Evolutionary conservation across 2,888 invertebrate species (phyloP), one percentile per base, ranked within the genome.

Genomic region (Caenorhabditis sp.): DNA sequence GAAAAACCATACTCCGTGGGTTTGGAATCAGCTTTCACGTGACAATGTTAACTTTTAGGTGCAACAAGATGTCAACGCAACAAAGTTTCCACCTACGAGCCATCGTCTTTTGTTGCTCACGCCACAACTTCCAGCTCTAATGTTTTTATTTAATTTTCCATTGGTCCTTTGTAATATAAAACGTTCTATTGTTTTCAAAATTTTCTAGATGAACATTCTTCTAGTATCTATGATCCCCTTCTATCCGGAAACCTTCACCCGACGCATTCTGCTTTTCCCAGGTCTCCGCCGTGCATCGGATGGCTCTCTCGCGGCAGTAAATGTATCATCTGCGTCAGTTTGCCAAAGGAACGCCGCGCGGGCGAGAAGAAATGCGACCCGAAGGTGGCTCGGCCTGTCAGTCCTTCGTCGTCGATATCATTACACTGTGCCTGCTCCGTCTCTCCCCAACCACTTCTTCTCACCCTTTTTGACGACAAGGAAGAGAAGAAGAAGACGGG

Each of bases 341-440:
- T 47, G 37, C 67, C 50, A 76, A 76, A 76, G 76, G 40, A 44
- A 68, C 67, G 74, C 74, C 74, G 74, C 76, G 76, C 72, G 50
- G 64, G 40, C 72, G 74, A 56, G 47, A 72, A 64, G 72, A 67
- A 76, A 76, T 53, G 76, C 60, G 76, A 76, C 76, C 76, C 51
- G 26, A 32, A n/a, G 20, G 61, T 13, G 47, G 26, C 55, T n/a
- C 32, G 18, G 4, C 20, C 56, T 28, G 28, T 56, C 56, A 28
- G 56, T 5, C 13, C 56, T 18, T 15, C 18, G n/a, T n/a, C n/a
- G n/a, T 11, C 28, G 47, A 62, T 32, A 32, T 24, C 67, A 76
- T 76, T 76, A 76, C 76, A 76, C 76, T 61, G 74, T 64, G 32
- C n/a, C 35, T 51, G 32, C 51, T 56, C 56, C 28, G 40, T 40